These are phyloP conservation scores for Orius laevigatus DNA, from an alignment of 1,140 invertebrate species.

Conservation along the genomic window DNA sequence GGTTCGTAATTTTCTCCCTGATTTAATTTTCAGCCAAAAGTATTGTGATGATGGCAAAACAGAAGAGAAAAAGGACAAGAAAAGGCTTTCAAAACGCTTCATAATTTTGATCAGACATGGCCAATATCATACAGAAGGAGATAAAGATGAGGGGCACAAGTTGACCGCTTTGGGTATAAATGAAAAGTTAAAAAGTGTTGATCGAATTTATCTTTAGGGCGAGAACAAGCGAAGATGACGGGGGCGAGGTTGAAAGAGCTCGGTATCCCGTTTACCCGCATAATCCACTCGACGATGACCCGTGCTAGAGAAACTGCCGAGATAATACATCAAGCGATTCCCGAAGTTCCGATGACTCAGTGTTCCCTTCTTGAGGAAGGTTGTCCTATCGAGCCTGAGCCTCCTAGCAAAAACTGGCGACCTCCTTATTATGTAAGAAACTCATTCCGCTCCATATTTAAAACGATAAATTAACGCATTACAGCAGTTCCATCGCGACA, in stretches of 20 bases:
- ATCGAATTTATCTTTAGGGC: constrained; percentile 35
- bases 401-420: constrained; percentile 69
- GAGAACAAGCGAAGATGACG: constrained; percentile 65
- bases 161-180: constrained; percentile 60
- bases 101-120: constrained; percentile 88
- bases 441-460: neutral
- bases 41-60: constrained; percentile 25
- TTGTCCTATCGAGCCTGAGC: constrained; percentile 87
- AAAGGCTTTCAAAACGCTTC: constrained; percentile 51
- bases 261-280: constrained; percentile 53
- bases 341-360: constrained; percentile 35
- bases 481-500: constrained; percentile 85
- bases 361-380: constrained; percentile 80
- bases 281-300: constrained; percentile 84
- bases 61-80: constrained; percentile 23
- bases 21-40: too few species aligned
- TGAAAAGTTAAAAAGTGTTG: neutral
- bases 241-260: constrained; percentile 59
- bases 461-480: constrained; percentile 16
- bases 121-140: constrained; percentile 67
- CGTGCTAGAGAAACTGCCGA: constrained; percentile 40
- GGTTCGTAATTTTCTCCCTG: too few species aligned
- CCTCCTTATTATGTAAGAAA: constrained; percentile 54
- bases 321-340: constrained; percentile 19
- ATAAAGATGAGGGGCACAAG: constrained; percentile 51